Evolutionary conservation across 1,140 invertebrate genomes (phyloP).

Genomic region (Adelges cooleyi): DNA sequence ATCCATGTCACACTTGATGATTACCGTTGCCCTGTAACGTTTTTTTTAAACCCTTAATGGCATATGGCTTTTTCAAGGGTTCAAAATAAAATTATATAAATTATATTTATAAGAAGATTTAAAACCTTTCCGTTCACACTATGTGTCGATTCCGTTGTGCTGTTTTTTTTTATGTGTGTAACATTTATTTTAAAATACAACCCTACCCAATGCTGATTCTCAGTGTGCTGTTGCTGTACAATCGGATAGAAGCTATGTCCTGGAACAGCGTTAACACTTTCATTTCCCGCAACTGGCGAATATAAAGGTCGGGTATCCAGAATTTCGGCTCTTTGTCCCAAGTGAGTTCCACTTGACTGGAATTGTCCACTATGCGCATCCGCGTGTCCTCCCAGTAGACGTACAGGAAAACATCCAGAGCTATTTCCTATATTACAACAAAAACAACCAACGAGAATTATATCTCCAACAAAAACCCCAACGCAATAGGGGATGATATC

Average conservation of each 20-base stretch:
- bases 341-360: constrained; percentile 36
- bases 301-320: constrained; percentile 48
- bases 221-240: constrained; percentile 46
- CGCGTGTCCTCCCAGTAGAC: constrained; percentile 46
- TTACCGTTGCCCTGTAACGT: constrained; percentile 48
- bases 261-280: constrained; percentile 45
- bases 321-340: constrained; percentile 37
- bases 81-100: no score
- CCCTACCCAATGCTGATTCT: constrained; percentile 48
- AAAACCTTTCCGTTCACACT: no score
- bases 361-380: constrained; percentile 39
- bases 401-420: constrained; percentile 48
- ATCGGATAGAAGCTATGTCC: constrained; percentile 46
- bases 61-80: no score
- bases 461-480: neutral
- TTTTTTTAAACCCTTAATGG: no score
- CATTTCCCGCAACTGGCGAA: constrained; percentile 47
- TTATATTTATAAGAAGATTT: no score
- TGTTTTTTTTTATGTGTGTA: no score
- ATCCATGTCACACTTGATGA: constrained; percentile 51
- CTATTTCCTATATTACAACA: constrained; percentile 42
- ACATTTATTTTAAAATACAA: no score
- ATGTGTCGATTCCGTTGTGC: no score
- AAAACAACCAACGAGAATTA: neutral
- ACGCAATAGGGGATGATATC: constrained; percentile 31